Base-by-base conservation (phyloP, 2,888 invertebrate genomes). In the Lithophane semibrunnea region DNA sequence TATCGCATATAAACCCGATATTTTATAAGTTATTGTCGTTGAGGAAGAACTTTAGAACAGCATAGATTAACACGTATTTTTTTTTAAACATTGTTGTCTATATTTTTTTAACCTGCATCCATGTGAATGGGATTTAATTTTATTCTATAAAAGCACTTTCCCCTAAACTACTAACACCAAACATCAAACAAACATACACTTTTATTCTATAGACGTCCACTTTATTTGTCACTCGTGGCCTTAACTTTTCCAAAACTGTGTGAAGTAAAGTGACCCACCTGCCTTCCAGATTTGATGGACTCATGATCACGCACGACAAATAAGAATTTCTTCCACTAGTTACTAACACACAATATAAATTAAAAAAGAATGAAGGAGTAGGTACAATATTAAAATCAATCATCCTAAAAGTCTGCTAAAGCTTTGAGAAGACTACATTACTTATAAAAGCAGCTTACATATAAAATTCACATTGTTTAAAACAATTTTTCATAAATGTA, bases 71-170 rank as follows among this genome's bases (percentile, higher is more conserved):
- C 73, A 71, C 58, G 77, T 82, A 85, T 79, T 82, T 82, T 84
- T 79, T 68, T 10, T 77, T 73, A 73, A 79, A 83, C 54, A 83
- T 75, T 84, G 71, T 82, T 79, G 76, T 83, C 77, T 85, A 83
- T 71, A 83, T 87, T 80, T 86, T 84, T 88, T 86, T 86, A 80
- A 86, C 83, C 88, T 85, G 83, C 87, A 87, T 89, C 87, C 88
- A 84, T 90, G 82, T 87, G 86, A 89, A 88, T 84, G 88, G 85
- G 88, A 85, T 81, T 84, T 87, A 85, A 81, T 89, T 86, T 90
- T 91, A 88, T 86, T 93, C 95, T 96, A 95, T 94, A 94, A 95
- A 96, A 96, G 95, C 96, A 96, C 95, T 96, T 95, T 91, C 91
- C 90, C 89, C 95, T 96, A 96, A 91, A 86, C 93, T 94, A 94